These are phyloP conservation scores for Cromileptes altivelis DNA, from an alignment of 2,113 vertebrate genomes.

Conservation along the genomic window DNA sequence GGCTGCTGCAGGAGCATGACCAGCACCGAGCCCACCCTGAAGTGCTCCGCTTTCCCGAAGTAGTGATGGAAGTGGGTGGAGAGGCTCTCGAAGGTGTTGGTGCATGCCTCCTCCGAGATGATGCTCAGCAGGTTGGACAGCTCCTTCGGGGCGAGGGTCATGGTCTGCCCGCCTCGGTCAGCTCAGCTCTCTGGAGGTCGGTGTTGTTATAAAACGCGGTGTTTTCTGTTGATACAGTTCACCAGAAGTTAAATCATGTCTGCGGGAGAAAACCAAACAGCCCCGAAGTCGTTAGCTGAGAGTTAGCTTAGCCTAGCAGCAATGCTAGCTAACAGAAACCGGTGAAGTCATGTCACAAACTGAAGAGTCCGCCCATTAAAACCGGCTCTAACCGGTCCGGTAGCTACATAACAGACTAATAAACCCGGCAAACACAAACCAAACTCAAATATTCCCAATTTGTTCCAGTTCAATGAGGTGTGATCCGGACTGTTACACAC, in stretches of 20 bases:
- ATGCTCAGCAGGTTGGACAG: slow-evolving; percentile 95
- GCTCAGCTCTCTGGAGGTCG: neutral
- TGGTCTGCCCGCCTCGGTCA: slow-evolving; percentile 53
- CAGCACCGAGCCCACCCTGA: slow-evolving; percentile 94
- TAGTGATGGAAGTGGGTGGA: slow-evolving; percentile 97
- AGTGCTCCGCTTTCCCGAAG: slow-evolving; percentile 96
- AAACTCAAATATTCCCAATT: too few relatives aligned
- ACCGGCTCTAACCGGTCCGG: fast-evolving
- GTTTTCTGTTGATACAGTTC: fast-evolving
- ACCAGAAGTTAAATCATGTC: slow-evolving; percentile 12
- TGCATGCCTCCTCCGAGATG: slow-evolving; percentile 96
- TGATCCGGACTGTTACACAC: neutral
- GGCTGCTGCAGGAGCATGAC: slow-evolving; percentile 98
- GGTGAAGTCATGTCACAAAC: slow-evolving; percentile 10
- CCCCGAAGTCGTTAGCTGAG: slow-evolving; percentile 13
- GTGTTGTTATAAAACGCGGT: fast-evolving
- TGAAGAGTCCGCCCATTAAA: neutral
- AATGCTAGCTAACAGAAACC: slow-evolving; percentile 42
- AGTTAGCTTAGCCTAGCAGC: slow-evolving; percentile 55
- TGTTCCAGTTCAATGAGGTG: too few relatives aligned
- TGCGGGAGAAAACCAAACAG: neutral
- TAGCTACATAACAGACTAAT: neutral
- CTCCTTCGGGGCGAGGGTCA: slow-evolving; percentile 96
- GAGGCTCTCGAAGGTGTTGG: slow-evolving; percentile 94
- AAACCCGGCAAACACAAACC: fast-evolving